Evolutionary conservation across 1,140 invertebrate species (phyloP), one percentile per base, ranked within the genome.

Genomic region (Drosophila funebris): DNA sequence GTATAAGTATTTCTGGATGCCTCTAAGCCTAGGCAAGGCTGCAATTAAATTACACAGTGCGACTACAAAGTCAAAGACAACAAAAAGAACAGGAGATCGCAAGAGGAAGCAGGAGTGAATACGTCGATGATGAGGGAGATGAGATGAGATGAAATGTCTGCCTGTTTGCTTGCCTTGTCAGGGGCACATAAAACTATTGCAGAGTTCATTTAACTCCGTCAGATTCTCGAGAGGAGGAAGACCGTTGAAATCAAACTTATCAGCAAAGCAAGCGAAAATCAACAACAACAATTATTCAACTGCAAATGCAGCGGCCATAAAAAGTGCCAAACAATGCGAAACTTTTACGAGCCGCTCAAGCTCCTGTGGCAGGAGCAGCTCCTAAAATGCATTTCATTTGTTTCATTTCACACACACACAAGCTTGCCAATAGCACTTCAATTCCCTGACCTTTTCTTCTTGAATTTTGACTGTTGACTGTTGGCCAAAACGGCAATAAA

Each of bases 261-360:
- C 77, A 63, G 43, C 56, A 43, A 39, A 33, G 31, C 20, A n/a
- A 36, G 62, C 75, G 69, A 71, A 66, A 82, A 83, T 84, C 76
- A 70, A 74, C 71, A 66, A 69, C 75, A 84, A 87, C 83, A 87
- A 87, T 87, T 87, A 87, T 88, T 87, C 72, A 69, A 43, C 54
- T 70, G 64, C 48, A 85, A 80, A 67, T 75, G 72, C 46, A 58
- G 52, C 46, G 60, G 58, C 61, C 72, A 83, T 87, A 87, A 87
- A 87, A 87, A 74, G 54, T 54, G 63, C 73, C 76, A 74, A 84
- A 85, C 77, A 85, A 84, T 85, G 67, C 67, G 67, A 78, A 83
- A 78, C 78, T 84, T 87, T 87, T 87, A 87, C 78, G 83, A 83
- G 71, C 64, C 58, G 46, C 27, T 36, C 53, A 66, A 36, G 69